Evolutionary conservation across 2,113 vertebrate genomes (phyloP).

Genomic region (Coreoperca whiteheadi): DNA sequence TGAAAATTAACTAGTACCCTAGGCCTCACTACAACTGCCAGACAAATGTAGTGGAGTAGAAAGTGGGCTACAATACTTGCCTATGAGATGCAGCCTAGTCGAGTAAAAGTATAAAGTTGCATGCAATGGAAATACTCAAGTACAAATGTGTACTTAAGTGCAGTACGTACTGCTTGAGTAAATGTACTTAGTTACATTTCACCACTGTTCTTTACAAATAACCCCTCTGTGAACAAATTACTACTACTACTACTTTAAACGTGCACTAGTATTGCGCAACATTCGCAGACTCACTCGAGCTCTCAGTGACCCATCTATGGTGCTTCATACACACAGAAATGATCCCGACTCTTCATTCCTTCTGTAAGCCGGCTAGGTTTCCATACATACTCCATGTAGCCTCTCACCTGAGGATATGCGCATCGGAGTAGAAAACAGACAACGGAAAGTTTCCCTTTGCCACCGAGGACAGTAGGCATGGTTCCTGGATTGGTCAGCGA

Average conservation of each 20-base stretch:
- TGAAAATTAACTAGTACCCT: too few species aligned
- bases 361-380: not conserved
- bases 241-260: slow-evolving; percentile 13
- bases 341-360: not conserved
- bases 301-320: not conserved
- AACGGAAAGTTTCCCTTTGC: slow-evolving; percentile 81
- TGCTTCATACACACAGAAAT: not conserved
- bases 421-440: slow-evolving; percentile 79
- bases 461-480: slow-evolving; percentile 81
- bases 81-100: too few species aligned
- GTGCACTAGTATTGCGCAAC: not conserved
- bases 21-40: too few species aligned
- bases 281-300: not conserved
- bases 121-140: too few species aligned
- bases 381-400: not conserved
- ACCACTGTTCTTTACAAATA: not conserved
- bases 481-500: slow-evolving; percentile 74
- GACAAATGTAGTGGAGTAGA: too few species aligned
- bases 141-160: too few species aligned
- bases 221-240: not conserved
- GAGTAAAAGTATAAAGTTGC: too few species aligned
- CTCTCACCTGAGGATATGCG: slow-evolving; percentile 81
- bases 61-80: too few species aligned
- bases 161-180: too few species aligned
- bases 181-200: too few species aligned